These are phyloP conservation scores for Ciconia maguari DNA, from an alignment of 2,113 vertebrate species.

Conservation along the genomic window DNA sequence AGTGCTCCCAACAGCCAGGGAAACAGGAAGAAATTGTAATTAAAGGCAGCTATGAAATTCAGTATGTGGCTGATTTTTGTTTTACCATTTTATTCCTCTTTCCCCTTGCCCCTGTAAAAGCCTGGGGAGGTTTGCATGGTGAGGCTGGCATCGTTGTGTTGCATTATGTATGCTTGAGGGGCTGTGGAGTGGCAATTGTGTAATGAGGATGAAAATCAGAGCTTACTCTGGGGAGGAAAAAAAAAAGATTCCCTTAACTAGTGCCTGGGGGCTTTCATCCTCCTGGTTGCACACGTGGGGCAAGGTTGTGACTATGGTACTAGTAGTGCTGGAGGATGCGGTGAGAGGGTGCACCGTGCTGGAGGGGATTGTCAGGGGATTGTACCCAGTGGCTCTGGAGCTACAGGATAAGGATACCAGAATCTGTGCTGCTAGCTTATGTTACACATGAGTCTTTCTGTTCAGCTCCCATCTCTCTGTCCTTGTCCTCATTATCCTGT, in stretches of 20 bases:
- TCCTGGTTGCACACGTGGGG: fast-evolving
- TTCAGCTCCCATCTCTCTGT: background rate
- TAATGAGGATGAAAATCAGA: slow-evolving; percentile 40
- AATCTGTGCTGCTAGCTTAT: background rate
- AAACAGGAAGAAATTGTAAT: slow-evolving; percentile 39
- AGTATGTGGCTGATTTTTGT: slow-evolving; percentile 21
- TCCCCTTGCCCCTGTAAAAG: background rate
- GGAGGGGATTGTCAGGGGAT: background rate
- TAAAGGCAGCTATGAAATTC: slow-evolving; percentile 43
- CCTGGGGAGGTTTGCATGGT: slow-evolving; percentile 5
- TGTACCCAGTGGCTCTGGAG: background rate
- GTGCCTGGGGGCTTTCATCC: fast-evolving
- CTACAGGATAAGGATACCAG: background rate
- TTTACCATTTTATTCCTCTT: background rate
- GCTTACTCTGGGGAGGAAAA: background rate
- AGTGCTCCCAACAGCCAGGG: background rate
- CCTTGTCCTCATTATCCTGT: background rate
- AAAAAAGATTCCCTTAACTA: background rate
- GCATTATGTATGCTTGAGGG: slow-evolving; percentile 2
- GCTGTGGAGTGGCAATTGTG: background rate
- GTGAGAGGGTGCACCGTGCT: background rate
- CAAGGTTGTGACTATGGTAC: background rate
- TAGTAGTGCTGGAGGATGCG: background rate
- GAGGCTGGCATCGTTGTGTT: background rate
- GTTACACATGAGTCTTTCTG: background rate